Percentiles rank a stretch among this genome's conserved stretches.
Evolutionary conservation across 2,888 invertebrate genomes (phyloP).

Genomic region (Platycheirus rosarum): DNA sequence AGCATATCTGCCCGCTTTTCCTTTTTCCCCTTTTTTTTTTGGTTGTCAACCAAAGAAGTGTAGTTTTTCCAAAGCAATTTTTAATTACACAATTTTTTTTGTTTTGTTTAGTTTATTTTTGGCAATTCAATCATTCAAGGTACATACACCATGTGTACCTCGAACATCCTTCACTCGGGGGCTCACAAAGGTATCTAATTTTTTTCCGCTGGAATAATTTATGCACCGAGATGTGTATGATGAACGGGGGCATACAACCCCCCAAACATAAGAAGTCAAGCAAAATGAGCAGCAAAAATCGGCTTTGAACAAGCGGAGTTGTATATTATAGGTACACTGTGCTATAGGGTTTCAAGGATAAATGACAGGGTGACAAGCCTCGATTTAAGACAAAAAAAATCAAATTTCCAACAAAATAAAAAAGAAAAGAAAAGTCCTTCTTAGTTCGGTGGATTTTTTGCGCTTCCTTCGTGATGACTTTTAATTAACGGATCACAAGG

Average conservation of each 20-base stretch:
- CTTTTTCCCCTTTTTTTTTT: slow-evolving; percentile 11
- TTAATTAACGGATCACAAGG: slow-evolving; percentile 69
- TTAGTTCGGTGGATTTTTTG: slow-evolving; percentile 18
- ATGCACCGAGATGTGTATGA: slow-evolving; percentile 37
- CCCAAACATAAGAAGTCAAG: not conserved
- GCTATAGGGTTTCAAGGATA: slow-evolving; percentile 54
- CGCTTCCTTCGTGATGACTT: slow-evolving; percentile 68
- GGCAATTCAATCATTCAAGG: slow-evolving; percentile 36
- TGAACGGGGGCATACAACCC: too few relatives aligned
- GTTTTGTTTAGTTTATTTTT: slow-evolving; percentile 48
- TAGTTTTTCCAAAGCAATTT: slow-evolving; percentile 58
- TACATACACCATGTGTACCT: not conserved
- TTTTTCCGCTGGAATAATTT: slow-evolving; percentile 46
- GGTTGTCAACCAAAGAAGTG: slow-evolving; percentile 45
- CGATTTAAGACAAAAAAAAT: slow-evolving; percentile 38
- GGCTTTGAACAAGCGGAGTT: slow-evolving; percentile 54
- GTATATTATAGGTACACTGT: slow-evolving; percentile 20
- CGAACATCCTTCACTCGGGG: slow-evolving; percentile 31
- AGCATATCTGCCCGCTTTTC: slow-evolving; percentile 20
- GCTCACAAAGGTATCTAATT: slow-evolving; percentile 34
- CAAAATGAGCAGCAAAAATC: slow-evolving; percentile 36
- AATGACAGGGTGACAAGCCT: slow-evolving; percentile 71
- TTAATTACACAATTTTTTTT: slow-evolving; percentile 34
- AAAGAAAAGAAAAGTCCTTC: not conserved
- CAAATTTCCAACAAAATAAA: too few relatives aligned